These are phyloP conservation scores for Anguilla megastoma DNA, from an alignment of 2,797 vertebrate genomes.

Conservation along the genomic window DNA sequence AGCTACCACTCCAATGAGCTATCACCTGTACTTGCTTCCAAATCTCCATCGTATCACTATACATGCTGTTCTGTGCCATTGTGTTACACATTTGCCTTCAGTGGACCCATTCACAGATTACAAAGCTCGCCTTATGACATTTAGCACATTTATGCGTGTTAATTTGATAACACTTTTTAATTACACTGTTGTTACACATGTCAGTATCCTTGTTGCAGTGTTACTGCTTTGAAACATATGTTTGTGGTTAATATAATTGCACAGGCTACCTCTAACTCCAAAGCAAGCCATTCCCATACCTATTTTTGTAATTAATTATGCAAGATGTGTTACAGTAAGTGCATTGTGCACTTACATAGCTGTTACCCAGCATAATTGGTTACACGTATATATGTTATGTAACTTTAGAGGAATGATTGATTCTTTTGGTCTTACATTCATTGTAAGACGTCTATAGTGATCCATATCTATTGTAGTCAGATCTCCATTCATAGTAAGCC, in stretches of 20 bases:
- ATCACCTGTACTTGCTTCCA: neutral
- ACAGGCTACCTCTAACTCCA: neutral
- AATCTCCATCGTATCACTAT: neutral
- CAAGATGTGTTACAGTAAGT: neutral
- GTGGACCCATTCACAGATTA: neutral
- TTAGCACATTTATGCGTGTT: neutral
- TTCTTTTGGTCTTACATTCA: neutral
- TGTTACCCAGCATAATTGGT: neutral
- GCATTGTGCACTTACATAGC: neutral
- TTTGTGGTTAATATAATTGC: neutral
- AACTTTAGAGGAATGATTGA: neutral
- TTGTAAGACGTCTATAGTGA: neutral
- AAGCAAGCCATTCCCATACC: neutral
- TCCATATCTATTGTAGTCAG: neutral
- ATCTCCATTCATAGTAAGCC: neutral
- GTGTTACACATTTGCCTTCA: constrained; percentile 7
- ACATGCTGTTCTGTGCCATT: neutral
- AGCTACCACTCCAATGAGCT: neutral
- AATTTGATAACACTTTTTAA: neutral
- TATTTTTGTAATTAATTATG: neutral
- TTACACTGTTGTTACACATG: neutral
- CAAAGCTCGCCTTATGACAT: neutral
- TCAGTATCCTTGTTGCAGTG: neutral
- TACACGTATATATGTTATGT: neutral
- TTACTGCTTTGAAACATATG: neutral